Evolutionary conservation across 2,797 vertebrate genomes (phyloP), one percentile per base, ranked within the genome.

Genomic region (Oreochromis grahami): DNA sequence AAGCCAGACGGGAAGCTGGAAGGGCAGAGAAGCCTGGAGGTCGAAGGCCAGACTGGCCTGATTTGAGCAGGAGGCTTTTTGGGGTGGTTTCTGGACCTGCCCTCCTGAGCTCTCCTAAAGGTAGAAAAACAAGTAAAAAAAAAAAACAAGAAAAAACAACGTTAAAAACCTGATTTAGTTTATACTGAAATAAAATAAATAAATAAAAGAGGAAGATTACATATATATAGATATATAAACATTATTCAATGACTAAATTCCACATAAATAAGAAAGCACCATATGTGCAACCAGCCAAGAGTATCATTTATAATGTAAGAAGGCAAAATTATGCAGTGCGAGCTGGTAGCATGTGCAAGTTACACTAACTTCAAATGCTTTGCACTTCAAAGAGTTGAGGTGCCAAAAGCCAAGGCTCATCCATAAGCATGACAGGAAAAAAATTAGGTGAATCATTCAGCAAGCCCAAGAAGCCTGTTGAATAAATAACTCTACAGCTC

Each of bases 21-120:
- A 99, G 90, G 79, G 97, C 95, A 0, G 98, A 97, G 91, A 98
- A 99, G 10, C 97, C 97, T 2, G 98, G 98, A 34, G 98, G 97
- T 52, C 98, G 98, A 21, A 99, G 97, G 83, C 98, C 97, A 19
- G 98, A 97, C 7, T 96, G 97, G 76, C 97, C 97, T 2, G 96
- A 93, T 94, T 98, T 99, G 4, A 97, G 95, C 5, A 97, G 96
- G 80, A 93, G 94, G 41, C 96, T 96, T 93, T 97, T 98, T 29
- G 96, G 92, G 79, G 89, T 86, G 29, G 89, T 95, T 76, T 97
- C 95, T 88, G 94, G 92, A 10, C 94, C 93, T 29, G 95, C 90
- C 92, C 96, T 97, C 93, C 96, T 98, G 79, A 96, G 95, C 85
- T 98, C 98, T 89, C 91, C 96, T 97, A 84, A 34, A 68, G 41